These are phyloP conservation scores for Cacatua alba DNA, from an alignment of 2,113 vertebrate genomes.

Conservation along the genomic window DNA sequence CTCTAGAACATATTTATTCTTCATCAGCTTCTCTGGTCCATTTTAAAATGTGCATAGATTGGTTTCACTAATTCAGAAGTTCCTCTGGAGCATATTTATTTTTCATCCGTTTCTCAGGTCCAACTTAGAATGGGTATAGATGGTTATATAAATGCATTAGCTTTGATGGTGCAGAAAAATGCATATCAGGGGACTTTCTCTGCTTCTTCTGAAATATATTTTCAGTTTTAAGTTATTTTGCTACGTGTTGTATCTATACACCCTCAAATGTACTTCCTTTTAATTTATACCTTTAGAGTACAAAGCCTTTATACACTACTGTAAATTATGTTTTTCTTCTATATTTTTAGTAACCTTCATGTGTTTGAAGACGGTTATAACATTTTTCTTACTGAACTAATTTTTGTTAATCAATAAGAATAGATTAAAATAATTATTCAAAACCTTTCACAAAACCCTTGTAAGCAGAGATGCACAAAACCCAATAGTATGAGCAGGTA, in stretches of 20 bases:
- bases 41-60: neutral
- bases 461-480: neutral
- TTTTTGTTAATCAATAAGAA: neutral
- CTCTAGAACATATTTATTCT: conserved; percentile 28
- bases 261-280: neutral
- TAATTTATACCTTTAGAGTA: neutral
- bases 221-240: neutral
- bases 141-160: neutral
- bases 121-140: neutral
- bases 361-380: neutral
- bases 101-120: neutral
- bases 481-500: neutral
- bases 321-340: neutral
- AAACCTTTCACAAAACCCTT: neutral
- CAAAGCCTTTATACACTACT: neutral
- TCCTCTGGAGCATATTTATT: conserved; percentile 25
- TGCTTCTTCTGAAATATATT: neutral
- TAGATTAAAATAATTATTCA: neutral
- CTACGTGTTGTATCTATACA: neutral
- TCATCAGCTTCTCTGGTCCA: neutral
- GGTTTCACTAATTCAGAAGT: neutral
- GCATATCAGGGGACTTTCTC: neutral
- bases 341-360: neutral
- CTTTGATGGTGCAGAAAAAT: neutral
- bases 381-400: neutral